A percentile compares a stretch with the other conserved stretches of the same genome.
Conservation (phyloP, 1,140 invertebrate species). For the Drosophila bocki region DNA sequence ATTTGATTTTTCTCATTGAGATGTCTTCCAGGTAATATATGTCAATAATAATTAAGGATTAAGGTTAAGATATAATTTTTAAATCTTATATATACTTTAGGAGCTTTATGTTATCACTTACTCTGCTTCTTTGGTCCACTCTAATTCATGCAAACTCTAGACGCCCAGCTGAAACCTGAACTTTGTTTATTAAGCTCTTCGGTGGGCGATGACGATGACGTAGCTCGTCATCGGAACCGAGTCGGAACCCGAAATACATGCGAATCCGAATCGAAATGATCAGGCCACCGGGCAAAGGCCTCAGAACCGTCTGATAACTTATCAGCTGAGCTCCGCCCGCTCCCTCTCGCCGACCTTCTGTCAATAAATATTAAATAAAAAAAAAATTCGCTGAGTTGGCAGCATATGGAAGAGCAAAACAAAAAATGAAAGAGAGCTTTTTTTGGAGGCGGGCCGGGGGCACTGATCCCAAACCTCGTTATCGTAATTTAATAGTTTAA, state of each 20-base stretch:
- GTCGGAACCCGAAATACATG: conserved; percentile 24
- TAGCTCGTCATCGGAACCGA: conserved; percentile 17
- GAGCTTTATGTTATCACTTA: neutral
- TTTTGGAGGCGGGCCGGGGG: neutral
- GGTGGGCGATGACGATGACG: conserved; percentile 27
- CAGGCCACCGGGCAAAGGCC: conserved; percentile 58
- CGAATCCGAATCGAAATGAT: conserved; percentile 27
- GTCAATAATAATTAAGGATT: neutral
- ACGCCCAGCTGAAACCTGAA: conserved; percentile 30
- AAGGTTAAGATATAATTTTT: too few relatives aligned
- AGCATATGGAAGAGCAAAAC: conserved; percentile 3
- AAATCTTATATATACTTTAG: too few relatives aligned
- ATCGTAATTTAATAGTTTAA: neutral
- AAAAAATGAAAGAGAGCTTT: neutral
- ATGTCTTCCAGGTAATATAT: too few relatives aligned
- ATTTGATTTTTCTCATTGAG: neutral
- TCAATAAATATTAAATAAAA: conserved; percentile 22
- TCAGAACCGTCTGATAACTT: conserved; percentile 30
- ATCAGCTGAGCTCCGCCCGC: conserved; percentile 21
- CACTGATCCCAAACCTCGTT: conserved; percentile 1
- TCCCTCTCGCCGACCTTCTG: conserved; percentile 10
- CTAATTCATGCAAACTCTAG: conserved; percentile 17
- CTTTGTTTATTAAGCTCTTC: conserved; percentile 33
- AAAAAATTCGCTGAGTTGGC: conserved; percentile 15
- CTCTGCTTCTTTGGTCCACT: conserved; percentile 2